Evolutionary conservation across 1,140 invertebrate genomes (phyloP).

Genomic region (Sinonovacula constricta): DNA sequence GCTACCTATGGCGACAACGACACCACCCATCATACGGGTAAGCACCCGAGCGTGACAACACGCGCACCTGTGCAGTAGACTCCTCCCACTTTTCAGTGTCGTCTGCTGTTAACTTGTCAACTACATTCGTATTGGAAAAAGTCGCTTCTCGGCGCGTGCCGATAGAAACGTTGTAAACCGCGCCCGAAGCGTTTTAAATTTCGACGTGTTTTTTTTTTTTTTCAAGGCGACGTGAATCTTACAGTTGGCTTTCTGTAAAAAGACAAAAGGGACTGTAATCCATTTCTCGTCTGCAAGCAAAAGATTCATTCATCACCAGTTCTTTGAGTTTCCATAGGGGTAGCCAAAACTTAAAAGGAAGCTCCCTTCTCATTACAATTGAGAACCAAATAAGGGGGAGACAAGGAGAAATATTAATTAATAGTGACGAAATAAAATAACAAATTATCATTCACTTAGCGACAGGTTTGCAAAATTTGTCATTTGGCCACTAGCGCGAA

Average conservation of each 20-base stretch:
- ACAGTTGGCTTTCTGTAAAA: too few species aligned
- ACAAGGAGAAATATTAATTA: too few species aligned
- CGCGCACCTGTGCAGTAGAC: conserved; percentile 45
- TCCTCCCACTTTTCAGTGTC: conserved; percentile 38
- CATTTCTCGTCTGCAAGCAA: conserved; percentile 14
- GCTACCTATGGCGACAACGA: conserved; percentile 34
- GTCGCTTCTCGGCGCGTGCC: conserved; percentile 44
- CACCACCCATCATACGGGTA: conserved; percentile 10
- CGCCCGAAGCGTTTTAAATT: conserved; percentile 43
- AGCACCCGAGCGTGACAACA: conserved; percentile 35
- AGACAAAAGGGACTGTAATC: too few species aligned
- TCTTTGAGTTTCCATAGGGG: too few species aligned
- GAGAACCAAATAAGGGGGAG: too few species aligned
- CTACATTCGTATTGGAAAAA: conserved; percentile 33
- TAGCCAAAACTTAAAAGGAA: too few species aligned
- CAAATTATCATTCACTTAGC: too few species aligned
- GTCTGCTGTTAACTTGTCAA: conserved; percentile 38
- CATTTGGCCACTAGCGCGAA: too few species aligned
- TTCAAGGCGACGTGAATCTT: too few species aligned
- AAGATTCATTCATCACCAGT: conserved; percentile 48
- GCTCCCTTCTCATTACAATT: too few species aligned
- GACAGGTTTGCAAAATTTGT: too few species aligned
- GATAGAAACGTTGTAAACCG: conserved; percentile 23
- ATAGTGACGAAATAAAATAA: too few species aligned
- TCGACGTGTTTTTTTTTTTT: conserved; percentile 35